Evolutionary conservation across 2,113 vertebrate species (phyloP).

Genomic region (Eclectus roratus): DNA sequence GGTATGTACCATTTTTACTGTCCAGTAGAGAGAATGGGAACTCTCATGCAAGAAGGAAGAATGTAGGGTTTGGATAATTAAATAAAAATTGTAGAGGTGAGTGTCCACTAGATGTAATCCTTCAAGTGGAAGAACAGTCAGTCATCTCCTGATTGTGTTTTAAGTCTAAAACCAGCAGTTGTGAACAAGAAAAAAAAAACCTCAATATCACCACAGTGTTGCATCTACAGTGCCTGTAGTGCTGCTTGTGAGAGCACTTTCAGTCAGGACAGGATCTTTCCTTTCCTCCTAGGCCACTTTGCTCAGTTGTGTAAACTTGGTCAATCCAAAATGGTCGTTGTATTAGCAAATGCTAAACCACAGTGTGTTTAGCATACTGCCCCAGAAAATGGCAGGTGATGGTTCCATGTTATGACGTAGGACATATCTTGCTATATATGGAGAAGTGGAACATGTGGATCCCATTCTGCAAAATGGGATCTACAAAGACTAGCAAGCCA

Average conservation of each 20-base stretch:
- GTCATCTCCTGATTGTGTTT: accelerated
- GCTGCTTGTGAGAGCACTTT: neutral
- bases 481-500: accelerated
- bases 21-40: neutral
- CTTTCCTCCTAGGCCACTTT: neutral
- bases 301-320: neutral
- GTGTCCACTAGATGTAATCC: neutral
- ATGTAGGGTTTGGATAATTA: neutral
- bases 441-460: accelerated
- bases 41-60: neutral
- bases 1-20: neutral
- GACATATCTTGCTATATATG: neutral
- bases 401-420: neutral
- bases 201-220: neutral
- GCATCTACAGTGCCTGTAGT: neutral
- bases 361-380: neutral
- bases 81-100: neutral
- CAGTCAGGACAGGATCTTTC: neutral
- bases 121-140: neutral
- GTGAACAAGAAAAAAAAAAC: neutral
- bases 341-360: neutral
- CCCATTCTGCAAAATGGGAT: neutral
- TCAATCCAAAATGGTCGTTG: neutral
- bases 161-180: neutral
- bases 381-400: neutral